phyloP scores from a whole-genome alignment of 2,797 vertebrate genomes.

The Anas bahamensis region DNA sequence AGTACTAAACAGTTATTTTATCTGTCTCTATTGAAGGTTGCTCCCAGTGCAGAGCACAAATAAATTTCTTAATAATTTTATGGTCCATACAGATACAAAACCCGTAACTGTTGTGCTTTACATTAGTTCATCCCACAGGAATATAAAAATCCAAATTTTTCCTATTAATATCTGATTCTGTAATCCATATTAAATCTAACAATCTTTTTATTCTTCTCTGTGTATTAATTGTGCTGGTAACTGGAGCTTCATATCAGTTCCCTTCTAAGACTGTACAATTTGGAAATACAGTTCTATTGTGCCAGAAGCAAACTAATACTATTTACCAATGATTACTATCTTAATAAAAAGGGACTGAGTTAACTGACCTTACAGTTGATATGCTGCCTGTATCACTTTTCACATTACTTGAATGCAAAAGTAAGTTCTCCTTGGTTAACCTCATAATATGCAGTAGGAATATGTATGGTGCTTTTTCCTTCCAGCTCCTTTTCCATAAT shows the following conservation, averaged over 20 bases:
- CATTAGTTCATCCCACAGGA: constrained; percentile 8
- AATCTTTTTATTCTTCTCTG: background rate
- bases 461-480: background rate
- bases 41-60: background rate
- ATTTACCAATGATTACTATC: background rate
- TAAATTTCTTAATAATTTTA: background rate
- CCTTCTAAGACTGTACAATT: constrained; percentile 9
- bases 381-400: background rate
- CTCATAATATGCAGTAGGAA: background rate
- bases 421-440: background rate
- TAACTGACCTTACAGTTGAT: background rate
- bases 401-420: background rate
- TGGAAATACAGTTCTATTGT: background rate
- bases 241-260: background rate
- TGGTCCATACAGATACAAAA: background rate
- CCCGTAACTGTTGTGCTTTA: background rate
- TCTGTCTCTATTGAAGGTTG: background rate
- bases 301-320: background rate
- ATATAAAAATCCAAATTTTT: background rate
- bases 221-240: background rate
- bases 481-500: background rate
- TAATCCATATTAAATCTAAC: background rate
- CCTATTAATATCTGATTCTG: background rate
- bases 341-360: background rate
- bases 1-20: background rate